phyloP scores from a whole-genome alignment of 2,797 vertebrate genomes.

The Sylvilagus floridanus region DNA sequence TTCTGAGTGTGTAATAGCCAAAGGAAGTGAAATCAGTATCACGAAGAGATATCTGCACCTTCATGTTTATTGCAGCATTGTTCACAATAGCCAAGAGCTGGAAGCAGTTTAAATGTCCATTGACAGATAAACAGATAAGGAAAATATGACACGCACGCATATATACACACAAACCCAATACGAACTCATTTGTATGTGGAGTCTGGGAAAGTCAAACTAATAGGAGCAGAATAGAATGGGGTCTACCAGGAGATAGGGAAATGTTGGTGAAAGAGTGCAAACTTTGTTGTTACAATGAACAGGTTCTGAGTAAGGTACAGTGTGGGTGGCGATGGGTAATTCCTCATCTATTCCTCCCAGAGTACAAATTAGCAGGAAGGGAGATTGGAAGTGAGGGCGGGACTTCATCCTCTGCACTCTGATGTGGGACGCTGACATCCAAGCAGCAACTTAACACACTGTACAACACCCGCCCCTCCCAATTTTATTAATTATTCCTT shows the following conservation, averaged over 20 bases:
- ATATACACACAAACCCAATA: not conserved
- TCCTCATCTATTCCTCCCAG: not conserved
- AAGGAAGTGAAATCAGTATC: not conserved
- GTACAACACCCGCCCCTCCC: too few relatives aligned
- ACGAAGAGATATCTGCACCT: not conserved
- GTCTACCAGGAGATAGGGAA: not conserved
- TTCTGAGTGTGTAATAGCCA: not conserved
- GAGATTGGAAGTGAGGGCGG: too few relatives aligned
- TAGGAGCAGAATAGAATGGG: not conserved
- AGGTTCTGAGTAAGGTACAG: not conserved
- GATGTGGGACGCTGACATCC: too few relatives aligned
- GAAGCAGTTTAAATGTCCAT: not conserved
- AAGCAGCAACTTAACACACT: too few relatives aligned
- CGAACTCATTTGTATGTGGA: not conserved
- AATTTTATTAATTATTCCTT: slow-evolving; percentile 11
- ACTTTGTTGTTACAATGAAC: not conserved
- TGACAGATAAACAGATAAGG: not conserved
- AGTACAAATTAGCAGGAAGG: too few relatives aligned
- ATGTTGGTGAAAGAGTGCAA: not conserved
- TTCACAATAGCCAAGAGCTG: not conserved
- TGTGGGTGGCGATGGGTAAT: not conserved
- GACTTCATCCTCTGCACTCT: too few relatives aligned
- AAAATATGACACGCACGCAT: not conserved
- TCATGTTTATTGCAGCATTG: not conserved
- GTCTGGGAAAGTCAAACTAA: not conserved